Percentiles rank a stretch among this genome's conserved stretches.
Conservation (phyloP, 1,140 invertebrate species). For the Hyles vespertilio region DNA sequence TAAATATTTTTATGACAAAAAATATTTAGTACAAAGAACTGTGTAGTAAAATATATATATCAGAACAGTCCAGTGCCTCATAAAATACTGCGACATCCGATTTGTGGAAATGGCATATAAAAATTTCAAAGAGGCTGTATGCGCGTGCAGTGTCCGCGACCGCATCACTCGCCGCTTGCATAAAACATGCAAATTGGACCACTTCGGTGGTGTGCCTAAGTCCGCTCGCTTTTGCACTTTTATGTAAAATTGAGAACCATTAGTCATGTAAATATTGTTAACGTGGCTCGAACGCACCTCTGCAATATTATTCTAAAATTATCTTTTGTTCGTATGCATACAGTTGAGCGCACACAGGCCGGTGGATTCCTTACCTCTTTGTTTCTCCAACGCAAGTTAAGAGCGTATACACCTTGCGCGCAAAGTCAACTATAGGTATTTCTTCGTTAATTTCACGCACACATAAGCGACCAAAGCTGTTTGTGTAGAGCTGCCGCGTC, state of each 20-base stretch:
- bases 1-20: background rate
- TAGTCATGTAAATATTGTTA: conserved; percentile 70
- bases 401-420: too few species aligned
- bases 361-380: too few species aligned
- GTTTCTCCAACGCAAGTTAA: too few species aligned
- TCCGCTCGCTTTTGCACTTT: conserved; percentile 67
- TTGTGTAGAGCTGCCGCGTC: too few species aligned
- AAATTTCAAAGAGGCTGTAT: conserved; percentile 61
- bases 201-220: conserved; percentile 63
- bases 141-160: conserved; percentile 54
- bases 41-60: too few species aligned
- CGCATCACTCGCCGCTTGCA: conserved; percentile 55
- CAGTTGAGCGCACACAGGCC: conserved; percentile 1
- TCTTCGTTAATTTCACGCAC: too few species aligned
- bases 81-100: conserved; percentile 53
- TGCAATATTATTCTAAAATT: conserved; percentile 21
- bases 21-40: background rate
- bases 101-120: conserved; percentile 70
- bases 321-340: conserved; percentile 21
- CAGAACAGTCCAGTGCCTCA: conserved; percentile 20
- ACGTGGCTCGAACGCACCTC: conserved; percentile 31
- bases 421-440: too few species aligned
- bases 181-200: conserved; percentile 74
- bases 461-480: too few species aligned
- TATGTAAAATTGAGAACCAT: conserved; percentile 63